Conservation (phyloP, 2,888 invertebrate genomes). For the Latrodectus hesperus region DNA sequence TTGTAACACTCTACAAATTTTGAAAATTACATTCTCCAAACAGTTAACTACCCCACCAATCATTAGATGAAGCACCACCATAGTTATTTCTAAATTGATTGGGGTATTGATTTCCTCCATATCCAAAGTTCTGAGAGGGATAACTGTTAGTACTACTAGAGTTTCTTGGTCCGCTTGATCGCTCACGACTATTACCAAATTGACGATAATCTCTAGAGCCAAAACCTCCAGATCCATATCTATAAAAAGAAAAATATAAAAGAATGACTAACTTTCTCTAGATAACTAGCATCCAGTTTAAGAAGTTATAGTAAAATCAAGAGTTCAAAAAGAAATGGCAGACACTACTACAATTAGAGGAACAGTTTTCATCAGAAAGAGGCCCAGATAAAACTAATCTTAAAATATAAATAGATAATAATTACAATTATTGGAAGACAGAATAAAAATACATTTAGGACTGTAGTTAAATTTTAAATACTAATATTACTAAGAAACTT, state of each 20-base stretch:
- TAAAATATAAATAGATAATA: too few species aligned
- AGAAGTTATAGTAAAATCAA: too few species aligned
- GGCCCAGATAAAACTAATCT: too few species aligned
- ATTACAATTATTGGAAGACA: too few species aligned
- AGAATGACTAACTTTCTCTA: too few species aligned
- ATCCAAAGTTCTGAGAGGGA: slow-evolving; percentile 59
- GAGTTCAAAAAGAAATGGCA: too few species aligned
- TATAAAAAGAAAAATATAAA: background rate
- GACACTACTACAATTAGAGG: too few species aligned
- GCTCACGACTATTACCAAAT: slow-evolving; percentile 71
- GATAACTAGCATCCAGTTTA: too few species aligned
- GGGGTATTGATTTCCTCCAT: slow-evolving; percentile 68
- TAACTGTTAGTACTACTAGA: slow-evolving; percentile 59
- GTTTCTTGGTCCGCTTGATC: slow-evolving; percentile 56
- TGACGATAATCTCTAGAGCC: slow-evolving; percentile 77
- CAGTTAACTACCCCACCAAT: slow-evolving; percentile 71
- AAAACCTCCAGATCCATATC: slow-evolving; percentile 74
- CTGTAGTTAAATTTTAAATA: too few species aligned
- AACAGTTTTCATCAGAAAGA: too few species aligned
- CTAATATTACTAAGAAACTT: too few species aligned
- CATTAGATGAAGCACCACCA: slow-evolving; percentile 70
- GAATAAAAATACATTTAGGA: too few species aligned
- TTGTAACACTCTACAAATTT: slow-evolving; percentile 18
- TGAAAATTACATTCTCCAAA: slow-evolving; percentile 44
- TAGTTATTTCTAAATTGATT: slow-evolving; percentile 69